Base-by-base conservation (phyloP, 2,888 invertebrate genomes). In the Cybosia mesomella region DNA sequence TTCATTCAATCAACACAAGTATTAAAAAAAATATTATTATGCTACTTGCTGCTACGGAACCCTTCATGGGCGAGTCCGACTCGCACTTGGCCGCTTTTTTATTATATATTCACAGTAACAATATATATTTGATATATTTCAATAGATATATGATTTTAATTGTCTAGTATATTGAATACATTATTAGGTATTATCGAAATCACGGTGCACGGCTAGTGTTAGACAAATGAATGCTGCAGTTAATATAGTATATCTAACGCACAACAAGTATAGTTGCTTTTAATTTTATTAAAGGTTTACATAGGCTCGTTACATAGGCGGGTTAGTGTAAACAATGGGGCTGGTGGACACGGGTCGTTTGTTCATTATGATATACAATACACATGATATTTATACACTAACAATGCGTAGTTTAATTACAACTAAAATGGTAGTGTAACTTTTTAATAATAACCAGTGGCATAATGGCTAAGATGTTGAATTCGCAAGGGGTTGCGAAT, bases 261-360 rank as follows among this genome's bases (percentile, higher is more conserved):
- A 10, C 60, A 60, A 39, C 59, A 15, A 22, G 18, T 62, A 32
- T 53, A 28, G 34, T n/a, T 2, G 28, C 55, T 36, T 55, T 63
- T 39, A 22, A 64, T 57, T 8, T 57, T 64, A 64, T 55, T 39
- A 64, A 49, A 55, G 57, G 55, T 39, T 57, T 64, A 64, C 36
- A 18, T 11, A 39, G 39, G 36, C 39, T 57, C 24, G 54, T 18
- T 54, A 54, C 63, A 24, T 22, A 57, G 13, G 58, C 9, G 63
- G 63, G 36, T 36, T 24, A n/a, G 24, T 53, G 22, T 57, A 24
- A 64, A 64, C 57, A 64, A 64, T 64, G 10, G 62, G 55, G 11
- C 7, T 24, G 22, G 18, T 13, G 24, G 22, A 57, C 24, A 55
- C 55, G 55, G 55, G 36, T 57, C 64, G 64, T 39, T 64, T 24